Evolutionary conservation across 2,113 vertebrate species (phyloP).

Genomic region (Zingel zingel): DNA sequence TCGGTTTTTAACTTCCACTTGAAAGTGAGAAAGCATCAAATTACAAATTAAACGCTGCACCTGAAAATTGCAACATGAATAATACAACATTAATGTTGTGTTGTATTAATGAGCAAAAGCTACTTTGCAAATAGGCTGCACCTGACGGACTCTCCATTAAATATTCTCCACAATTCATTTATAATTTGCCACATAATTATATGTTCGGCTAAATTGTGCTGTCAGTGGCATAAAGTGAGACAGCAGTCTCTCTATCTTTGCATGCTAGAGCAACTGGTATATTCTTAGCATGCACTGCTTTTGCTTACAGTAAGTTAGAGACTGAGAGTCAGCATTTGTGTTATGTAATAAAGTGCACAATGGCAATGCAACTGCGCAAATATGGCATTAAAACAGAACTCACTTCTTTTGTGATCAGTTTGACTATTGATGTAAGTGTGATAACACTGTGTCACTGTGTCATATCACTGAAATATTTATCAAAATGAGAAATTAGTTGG

Average conservation of each 20-base stretch:
- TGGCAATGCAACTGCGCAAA: conserved; percentile 9
- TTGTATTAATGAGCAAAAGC: conserved; percentile 63
- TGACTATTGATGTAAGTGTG: background rate
- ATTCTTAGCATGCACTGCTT: conserved; percentile 18
- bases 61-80: conserved; percentile 54
- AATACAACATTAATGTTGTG: conserved; percentile 59
- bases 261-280: conserved; percentile 7
- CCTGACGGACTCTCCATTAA: conserved; percentile 65
- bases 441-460: too few relatives aligned
- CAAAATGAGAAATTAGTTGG: conserved; percentile 13
- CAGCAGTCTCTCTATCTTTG: conserved; percentile 43
- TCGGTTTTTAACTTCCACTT: conserved; percentile 39
- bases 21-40: conserved; percentile 8
- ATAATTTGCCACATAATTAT: conserved; percentile 67
- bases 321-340: conserved; percentile 28
- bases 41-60: conserved; percentile 55
- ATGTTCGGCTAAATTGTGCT: conserved; percentile 43
- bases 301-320: conserved; percentile 26
- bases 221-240: conserved; percentile 43
- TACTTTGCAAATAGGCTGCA: conserved; percentile 67
- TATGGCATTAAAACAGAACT: conserved; percentile 21
- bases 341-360: conserved; percentile 26
- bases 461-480: conserved; percentile 8
- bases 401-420: background rate
- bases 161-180: conserved; percentile 58